Base-by-base conservation (phyloP, 2,113 vertebrate species). In the Mustela nigripes region DNA sequence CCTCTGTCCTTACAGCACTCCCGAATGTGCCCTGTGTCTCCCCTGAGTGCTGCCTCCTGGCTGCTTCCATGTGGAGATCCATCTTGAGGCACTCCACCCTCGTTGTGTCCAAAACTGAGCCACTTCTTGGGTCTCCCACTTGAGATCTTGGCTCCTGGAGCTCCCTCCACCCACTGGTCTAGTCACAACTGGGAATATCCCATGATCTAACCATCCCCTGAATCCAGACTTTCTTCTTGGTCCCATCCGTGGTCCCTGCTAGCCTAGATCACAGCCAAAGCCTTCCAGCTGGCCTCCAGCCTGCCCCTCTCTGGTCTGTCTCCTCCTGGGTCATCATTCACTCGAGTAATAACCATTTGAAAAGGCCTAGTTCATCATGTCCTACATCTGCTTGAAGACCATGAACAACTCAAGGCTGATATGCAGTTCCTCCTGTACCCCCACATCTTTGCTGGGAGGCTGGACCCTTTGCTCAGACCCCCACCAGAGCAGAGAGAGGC, bases 111-210 rank as follows among this genome's bases (percentile, higher is more conserved):
- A 16, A 33, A 63, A 50, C 36, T 0, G 24, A 96, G 63, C 42
- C 8, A 67, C 16, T 91, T 97, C 63, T 73, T 53, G 53, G 78
- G 28, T 74, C 73, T 82, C 79, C 91, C 8, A 21, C 3, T 88
- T 81, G 93, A 79, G 39, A 71, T 74, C 86, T 79, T 90, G 73
- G 81, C 45, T 87, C 82, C 22, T 91, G 65, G 62, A 71, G 33
- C 4, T 3, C 42, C 31, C n/a, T 91, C 50, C 42, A n/a, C 36
- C 39, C 28, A 21, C 36, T 15, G 36, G 79, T 92, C 31, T 67
- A 85, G 58, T 48, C 28, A 74, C 36, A 28, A 22, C 56, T 96
- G 90, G 80, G 83, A 74, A 69, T 67, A 76, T 42, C 91, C 69
- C 82, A 2, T 26, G 76, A 84, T 62, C 93, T 87, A 78, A 74